Conservation (phyloP, 2,113 vertebrate genomes). For the Hemiprocne comata region DNA sequence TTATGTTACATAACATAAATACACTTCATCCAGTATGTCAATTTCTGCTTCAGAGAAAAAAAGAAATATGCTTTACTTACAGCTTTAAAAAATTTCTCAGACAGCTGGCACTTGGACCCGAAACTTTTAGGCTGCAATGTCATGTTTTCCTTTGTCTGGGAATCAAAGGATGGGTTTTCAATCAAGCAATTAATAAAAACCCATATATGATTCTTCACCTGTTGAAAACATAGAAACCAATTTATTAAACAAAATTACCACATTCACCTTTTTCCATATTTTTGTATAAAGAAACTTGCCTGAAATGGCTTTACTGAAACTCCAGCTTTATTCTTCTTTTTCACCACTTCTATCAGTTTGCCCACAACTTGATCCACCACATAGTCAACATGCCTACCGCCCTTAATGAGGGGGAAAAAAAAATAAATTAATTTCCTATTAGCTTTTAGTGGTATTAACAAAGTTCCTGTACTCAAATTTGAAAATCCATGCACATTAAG, state of each 20-base stretch:
- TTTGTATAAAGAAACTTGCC: conserved; percentile 72
- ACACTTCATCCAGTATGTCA: neutral
- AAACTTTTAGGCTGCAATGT: conserved; percentile 97
- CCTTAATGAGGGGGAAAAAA: conserved; percentile 72
- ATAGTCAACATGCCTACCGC: conserved; percentile 95
- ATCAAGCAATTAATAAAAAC: conserved; percentile 98
- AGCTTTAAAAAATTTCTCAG: conserved; percentile 94
- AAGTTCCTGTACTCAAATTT: neutral
- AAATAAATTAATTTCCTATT: neutral
- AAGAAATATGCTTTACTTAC: conserved; percentile 76
- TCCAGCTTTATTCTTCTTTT: conserved; percentile 99
- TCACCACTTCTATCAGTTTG: conserved; percentile 98
- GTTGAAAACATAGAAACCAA: conserved; percentile 20
- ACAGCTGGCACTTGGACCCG: conserved; percentile 93
- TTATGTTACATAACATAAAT: neutral
- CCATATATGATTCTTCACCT: conserved; percentile 99
- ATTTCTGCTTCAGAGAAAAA: neutral
- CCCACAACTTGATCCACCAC: conserved; percentile 97
- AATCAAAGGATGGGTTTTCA: conserved; percentile 97
- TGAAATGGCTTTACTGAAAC: conserved; percentile 99
- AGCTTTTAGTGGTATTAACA: neutral
- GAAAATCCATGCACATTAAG: neutral
- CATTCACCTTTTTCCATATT: neutral
- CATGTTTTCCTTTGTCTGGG: conserved; percentile 99
- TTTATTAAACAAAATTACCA: conserved; percentile 9